Base-by-base conservation (phyloP, 64 coral and sea anemone genomes). In the Montipora capricornis region DNA sequence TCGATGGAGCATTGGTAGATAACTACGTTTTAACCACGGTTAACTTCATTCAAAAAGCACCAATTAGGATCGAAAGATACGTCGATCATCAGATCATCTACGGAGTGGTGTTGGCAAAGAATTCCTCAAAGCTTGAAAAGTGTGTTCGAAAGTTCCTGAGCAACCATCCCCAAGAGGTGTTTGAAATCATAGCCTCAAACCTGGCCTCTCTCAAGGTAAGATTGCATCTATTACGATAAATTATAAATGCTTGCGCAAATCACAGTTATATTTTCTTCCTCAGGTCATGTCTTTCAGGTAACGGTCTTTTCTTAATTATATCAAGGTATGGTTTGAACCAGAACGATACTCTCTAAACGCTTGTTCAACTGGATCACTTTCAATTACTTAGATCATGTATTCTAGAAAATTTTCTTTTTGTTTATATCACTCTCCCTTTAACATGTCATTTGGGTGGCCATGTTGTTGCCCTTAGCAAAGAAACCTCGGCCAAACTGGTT, bases 111-210 rank as follows among this genome's bases (percentile, higher is more conserved):
- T 49, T 98, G 17, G 89, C 90, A 6, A 53, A 75, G 6, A 98
- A 98, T 46, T 95, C 96, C 7, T 95, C 93, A 2, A 67, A 58
- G 5, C 73, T 95, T 71, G 96, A 98, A 29, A 77, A 19, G 1
- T 98, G 96, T 37, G 79, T 98, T 64, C 96, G 96, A 49, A 46
- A 87, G 5, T 95, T 92, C 53, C 47, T 98, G 10, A 61, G 61
- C 6, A 89, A 98, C 53, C 73, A 98, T 78, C 96, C 96, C 10
- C 96, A 98, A 24, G 96, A 98, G 50, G 77, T 95, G n/a, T 98
- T 98, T 75, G 96, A 98, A 55, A 91, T 83, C 5, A 95, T 98
- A 24, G 90, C 93, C 17, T 80, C 81, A 20, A 92, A 95, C 47
- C 52, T 98, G 0, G 58, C 77, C 15, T 93, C 96, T 5, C 77